Percentiles rank a stretch among this genome's conserved stretches.
Evolutionary conservation across 2,888 invertebrate species (phyloP).

Genomic region (Coronaproctus castanopsis): DNA sequence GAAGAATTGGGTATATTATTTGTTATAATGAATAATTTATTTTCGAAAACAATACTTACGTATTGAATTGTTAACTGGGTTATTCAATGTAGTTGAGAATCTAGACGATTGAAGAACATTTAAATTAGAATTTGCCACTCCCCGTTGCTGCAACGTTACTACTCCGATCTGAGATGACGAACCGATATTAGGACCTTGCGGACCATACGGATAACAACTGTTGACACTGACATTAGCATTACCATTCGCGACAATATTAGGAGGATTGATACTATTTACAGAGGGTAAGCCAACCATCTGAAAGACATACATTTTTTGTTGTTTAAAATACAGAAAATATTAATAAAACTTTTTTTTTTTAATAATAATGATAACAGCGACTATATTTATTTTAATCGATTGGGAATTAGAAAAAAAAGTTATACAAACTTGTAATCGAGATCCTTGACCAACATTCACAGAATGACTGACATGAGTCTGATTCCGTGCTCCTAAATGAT

Average conservation of each 20-base stretch:
- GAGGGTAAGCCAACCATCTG: neutral
- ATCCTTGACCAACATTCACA: constrained; percentile 26
- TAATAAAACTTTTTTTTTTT: too few relatives aligned
- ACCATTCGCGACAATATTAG: constrained; percentile 7
- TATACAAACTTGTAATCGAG: constrained; percentile 28
- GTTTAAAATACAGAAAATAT: too few relatives aligned
- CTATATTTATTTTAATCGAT: too few relatives aligned
- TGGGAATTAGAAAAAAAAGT: neutral
- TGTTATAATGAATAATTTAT: too few relatives aligned
- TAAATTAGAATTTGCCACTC: constrained; percentile 1
- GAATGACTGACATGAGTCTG: constrained; percentile 30
- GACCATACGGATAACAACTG: constrained; percentile 6
- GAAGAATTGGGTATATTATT: too few relatives aligned
- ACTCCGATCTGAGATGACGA: neutral
- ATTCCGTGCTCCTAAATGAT: constrained; percentile 24
- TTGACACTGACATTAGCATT: constrained; percentile 3
- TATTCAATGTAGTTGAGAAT: constrained; percentile 1
- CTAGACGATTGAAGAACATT: neutral
- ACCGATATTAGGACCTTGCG: constrained; percentile 1
- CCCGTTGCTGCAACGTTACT: constrained; percentile 6
- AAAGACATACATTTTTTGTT: too few relatives aligned
- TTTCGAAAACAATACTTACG: too few relatives aligned
- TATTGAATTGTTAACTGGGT: neutral
- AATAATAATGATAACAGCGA: too few relatives aligned
- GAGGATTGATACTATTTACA: constrained; percentile 6